Evolutionary conservation across 2,797 vertebrate genomes (phyloP).

Genomic region (Pseudocheirus occidentalis): DNA sequence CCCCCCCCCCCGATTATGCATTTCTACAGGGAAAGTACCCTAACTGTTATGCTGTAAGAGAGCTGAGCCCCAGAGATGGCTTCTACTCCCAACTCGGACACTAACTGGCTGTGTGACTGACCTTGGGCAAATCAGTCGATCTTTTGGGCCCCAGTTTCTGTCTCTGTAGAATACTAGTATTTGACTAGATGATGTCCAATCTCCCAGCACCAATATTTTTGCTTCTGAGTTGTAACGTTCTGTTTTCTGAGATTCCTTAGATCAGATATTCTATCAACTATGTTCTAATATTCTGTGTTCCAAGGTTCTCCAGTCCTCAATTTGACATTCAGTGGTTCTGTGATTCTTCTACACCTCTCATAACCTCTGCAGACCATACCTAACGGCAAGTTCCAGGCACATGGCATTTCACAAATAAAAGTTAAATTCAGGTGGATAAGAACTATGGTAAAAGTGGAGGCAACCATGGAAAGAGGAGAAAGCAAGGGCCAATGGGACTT

Average conservation of each 20-base stretch:
- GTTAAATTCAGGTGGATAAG: background rate
- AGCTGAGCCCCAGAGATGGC: background rate
- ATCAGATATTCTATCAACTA: background rate
- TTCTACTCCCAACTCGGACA: background rate
- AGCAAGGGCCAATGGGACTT: background rate
- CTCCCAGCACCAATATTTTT: background rate
- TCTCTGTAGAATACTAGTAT: background rate
- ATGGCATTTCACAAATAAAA: background rate
- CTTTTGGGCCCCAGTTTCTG: background rate
- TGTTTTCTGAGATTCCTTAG: background rate
- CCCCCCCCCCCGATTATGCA: background rate
- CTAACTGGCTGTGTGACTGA: background rate
- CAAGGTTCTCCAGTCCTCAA: background rate
- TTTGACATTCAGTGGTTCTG: background rate
- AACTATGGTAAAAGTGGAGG: background rate
- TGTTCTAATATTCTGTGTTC: background rate
- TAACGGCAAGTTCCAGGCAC: background rate
- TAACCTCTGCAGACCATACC: background rate
- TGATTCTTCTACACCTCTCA: background rate
- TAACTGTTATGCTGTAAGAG: background rate
- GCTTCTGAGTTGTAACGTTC: background rate
- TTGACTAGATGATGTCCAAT: background rate
- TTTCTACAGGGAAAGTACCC: background rate
- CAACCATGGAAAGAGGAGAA: background rate
- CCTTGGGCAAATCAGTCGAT: background rate